Conservation (phyloP, 2,113 vertebrate species). For the Poeciliopsis occidentalis region DNA sequence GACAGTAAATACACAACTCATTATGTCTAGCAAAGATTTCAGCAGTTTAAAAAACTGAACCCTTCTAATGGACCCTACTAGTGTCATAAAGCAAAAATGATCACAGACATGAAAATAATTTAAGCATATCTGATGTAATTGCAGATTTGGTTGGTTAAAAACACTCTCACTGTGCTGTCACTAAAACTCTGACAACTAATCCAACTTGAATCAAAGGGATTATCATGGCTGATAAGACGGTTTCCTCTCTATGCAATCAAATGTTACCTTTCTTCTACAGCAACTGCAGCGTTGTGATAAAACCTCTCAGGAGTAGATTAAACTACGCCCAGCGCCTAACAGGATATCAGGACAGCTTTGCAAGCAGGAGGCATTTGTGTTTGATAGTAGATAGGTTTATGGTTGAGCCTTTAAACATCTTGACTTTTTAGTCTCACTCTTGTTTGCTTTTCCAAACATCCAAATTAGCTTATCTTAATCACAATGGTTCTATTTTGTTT, state of each 20-base stretch:
- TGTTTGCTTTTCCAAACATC: background rate
- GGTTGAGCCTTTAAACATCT: conserved; percentile 13
- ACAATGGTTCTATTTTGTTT: no score
- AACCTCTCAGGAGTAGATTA: conserved; percentile 38
- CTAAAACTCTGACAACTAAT: conserved; percentile 26
- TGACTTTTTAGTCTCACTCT: conserved; percentile 25
- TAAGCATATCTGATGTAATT: background rate
- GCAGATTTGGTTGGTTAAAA: background rate
- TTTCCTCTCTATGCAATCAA: conserved; percentile 28
- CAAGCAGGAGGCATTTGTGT: background rate
- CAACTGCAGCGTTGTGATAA: conserved; percentile 36
- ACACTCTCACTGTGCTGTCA: background rate
- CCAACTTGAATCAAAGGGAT: conserved; percentile 29
- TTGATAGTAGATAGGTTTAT: conserved; percentile 3
- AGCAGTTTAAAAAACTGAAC: no score
- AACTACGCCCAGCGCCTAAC: conserved; percentile 40
- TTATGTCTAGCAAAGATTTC: background rate
- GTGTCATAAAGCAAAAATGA: background rate
- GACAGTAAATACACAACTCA: background rate
- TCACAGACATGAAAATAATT: background rate
- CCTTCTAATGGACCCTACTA: no score
- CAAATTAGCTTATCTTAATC: background rate
- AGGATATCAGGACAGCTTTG: conserved; percentile 34
- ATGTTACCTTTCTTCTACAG: conserved; percentile 17
- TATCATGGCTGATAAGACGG: conserved; percentile 39